Evolutionary conservation across 2,888 invertebrate genomes (phyloP), one percentile per base, ranked within the genome.

Genomic region (Mayetiola destructor): DNA sequence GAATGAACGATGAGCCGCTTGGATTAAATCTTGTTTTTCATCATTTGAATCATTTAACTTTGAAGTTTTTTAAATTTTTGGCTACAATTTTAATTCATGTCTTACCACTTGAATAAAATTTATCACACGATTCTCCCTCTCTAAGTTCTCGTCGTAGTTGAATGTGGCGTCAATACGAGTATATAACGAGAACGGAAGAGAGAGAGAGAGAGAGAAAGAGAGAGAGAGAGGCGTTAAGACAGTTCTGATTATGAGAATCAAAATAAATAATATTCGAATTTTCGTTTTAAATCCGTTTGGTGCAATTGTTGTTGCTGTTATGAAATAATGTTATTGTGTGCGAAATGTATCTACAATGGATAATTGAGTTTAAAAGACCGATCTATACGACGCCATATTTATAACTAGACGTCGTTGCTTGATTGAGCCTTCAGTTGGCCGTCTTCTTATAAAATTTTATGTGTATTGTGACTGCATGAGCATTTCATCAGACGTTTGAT

Each of bases 341-440:
- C n/a, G n/a, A n/a, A n/a, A n/a, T n/a, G n/a, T 32, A 9, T 32
- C 12, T 32, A 9, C 32, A 12, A 12, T 32, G 32, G 6, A 12
- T n/a, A 4, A 48, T 27, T 48, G 48, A n/a, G 48, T 48, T n/a
- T 48, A 48, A 16, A 48, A 48, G 48, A 27, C 27, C 27, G 48
- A 48, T 48, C 48, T 27, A 27, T 48, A 27, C 27, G 48, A 48
- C 48, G 48, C 48, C 48, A 48, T 48, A 16, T 48, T 48, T 48
- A 48, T 27, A n/a, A 48, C 48, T 48, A 16, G 27, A 48, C 16
- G 48, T 48, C 48, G 48, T n/a, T 48, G 27, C 48, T 48, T 48
- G 48, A 48, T 48, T 48, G 48, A 27, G 16, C 23, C n/a, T 48
- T 48, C 27, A 27, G 48, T 48, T 48, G 23, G 48, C 48, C 27